Evolutionary conservation across 1,140 invertebrate genomes (phyloP), one percentile per base, ranked within the genome.

Genomic region (Druon quercuslanigerum): DNA sequence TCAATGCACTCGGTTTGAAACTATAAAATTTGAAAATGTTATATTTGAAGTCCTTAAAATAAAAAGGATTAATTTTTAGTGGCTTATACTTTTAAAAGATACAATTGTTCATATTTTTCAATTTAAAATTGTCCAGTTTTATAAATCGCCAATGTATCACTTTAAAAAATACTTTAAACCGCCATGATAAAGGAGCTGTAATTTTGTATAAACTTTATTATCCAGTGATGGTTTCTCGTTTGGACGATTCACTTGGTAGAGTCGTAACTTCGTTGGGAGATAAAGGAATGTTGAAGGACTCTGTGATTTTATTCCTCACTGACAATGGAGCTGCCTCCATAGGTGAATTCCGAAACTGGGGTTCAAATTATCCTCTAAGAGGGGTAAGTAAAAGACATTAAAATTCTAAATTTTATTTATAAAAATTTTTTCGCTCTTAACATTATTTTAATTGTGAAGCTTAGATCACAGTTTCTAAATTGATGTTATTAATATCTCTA

Each of bases 241-340:
- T 96, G 60, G 96, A 96, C 87, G 93, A 95, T 75, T 94, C 94
- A 17, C 92, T 96, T 11, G 95, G 95, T 2, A 82, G 88, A 13
- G 92, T 96, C 9, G 91, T 95, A 13, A 86, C 92, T 70, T 92
- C 94, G 3, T 87, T 96, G 46, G 86, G 92, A 7, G 86, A 92
- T 3, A 92, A 90, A 76, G 91, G 92, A 19, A 93, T 95, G 91
- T 83, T 95, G 14, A 92, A 94, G n/a, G 91, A 94, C 82, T 92
- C 93, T 0, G 88, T 95, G 17, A 93, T 95, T 25, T 79, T 94
- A 2, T 95, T 95, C 79, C 87, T 93, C 50, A 92, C 93, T 4
- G 94, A 95, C 82, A 95, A 95, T 82, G 94, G 94, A 0, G 94
- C 93, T 1, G 86, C 92, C 8, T 81, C 93, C 85, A 72, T 88